Percentiles rank a stretch among this genome's conserved stretches.
These are phyloP conservation scores for Blomia tropicalis DNA, from an alignment of 2,888 invertebrate species.

Conservation along the genomic window DNA sequence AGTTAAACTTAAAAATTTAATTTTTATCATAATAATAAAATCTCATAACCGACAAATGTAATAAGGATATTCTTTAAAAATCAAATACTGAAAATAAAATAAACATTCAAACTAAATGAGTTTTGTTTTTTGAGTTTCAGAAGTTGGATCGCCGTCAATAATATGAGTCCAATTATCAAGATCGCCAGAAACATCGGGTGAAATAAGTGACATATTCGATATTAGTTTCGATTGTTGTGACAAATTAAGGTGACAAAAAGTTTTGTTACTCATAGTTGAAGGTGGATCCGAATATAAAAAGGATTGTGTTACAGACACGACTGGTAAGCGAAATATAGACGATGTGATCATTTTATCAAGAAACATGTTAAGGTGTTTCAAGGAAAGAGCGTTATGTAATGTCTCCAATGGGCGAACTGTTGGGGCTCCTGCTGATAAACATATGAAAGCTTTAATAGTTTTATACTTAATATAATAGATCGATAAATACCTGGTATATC, in stretches of 20 bases:
- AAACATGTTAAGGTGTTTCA: constrained; percentile 74
- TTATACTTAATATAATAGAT: too few species aligned
- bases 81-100: too few species aligned
- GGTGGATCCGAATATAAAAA: neutral
- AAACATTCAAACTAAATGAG: too few species aligned
- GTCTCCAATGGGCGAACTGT: constrained; percentile 92
- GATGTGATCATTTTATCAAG: constrained; percentile 58
- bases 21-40: too few species aligned
- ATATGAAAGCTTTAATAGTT: too few species aligned
- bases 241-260: neutral
- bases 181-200: neutral
- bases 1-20: too few species aligned
- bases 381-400: constrained; percentile 83
- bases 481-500: constrained; percentile 27
- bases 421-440: constrained; percentile 43
- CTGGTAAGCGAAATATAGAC: constrained; percentile 17
- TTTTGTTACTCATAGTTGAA: neutral
- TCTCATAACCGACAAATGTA: too few species aligned
- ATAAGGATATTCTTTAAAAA: too few species aligned
- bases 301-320: neutral
- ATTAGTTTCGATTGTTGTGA: neutral
- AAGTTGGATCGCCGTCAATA: too few species aligned
- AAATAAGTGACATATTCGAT: neutral
- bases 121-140: too few species aligned
- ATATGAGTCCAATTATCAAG: neutral